Percentiles rank a stretch among this genome's conserved stretches.
These are phyloP conservation scores for Cyprinus carpio DNA, from an alignment of 2,113 vertebrate genomes.

Conservation along the genomic window DNA sequence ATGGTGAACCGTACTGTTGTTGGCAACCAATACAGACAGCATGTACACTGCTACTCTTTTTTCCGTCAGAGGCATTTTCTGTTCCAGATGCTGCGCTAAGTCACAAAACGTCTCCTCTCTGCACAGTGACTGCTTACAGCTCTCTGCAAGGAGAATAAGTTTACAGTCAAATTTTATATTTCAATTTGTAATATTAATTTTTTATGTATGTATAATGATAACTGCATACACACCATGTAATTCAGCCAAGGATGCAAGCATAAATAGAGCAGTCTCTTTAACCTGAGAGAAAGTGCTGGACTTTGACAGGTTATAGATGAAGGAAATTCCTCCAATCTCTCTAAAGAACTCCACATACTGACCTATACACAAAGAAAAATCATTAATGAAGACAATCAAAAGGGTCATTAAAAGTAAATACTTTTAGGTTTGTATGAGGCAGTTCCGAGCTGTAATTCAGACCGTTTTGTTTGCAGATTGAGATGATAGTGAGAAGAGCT, in stretches of 20 bases:
- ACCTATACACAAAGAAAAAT: constrained; percentile 55
- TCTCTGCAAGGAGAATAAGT: constrained; percentile 74
- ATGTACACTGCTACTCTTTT: constrained; percentile 90
- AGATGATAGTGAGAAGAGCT: constrained; percentile 85
- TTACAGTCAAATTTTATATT: not conserved
- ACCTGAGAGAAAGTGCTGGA: constrained; percentile 81
- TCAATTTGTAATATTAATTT: not conserved
- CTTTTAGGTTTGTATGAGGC: not conserved
- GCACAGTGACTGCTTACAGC: constrained; percentile 88
- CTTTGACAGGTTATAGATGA: constrained; percentile 87
- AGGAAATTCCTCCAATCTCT: constrained; percentile 89
- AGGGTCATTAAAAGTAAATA: not conserved
- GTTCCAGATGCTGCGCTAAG: constrained; percentile 75
- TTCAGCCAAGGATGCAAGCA: constrained; percentile 83
- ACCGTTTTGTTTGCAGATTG: constrained; percentile 90
- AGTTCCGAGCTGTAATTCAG: constrained; percentile 60
- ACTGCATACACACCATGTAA: constrained; percentile 77
- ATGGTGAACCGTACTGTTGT: constrained; percentile 85
- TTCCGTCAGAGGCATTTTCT: constrained; percentile 79
- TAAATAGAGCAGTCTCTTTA: constrained; percentile 87
- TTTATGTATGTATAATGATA: too few species aligned
- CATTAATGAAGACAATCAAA: too few species aligned
- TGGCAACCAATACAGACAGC: constrained; percentile 86
- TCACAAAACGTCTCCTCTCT: constrained; percentile 84
- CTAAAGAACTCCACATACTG: constrained; percentile 81